Base-by-base conservation (phyloP, 2,797 vertebrate species). In the Salarias fasciatus region DNA sequence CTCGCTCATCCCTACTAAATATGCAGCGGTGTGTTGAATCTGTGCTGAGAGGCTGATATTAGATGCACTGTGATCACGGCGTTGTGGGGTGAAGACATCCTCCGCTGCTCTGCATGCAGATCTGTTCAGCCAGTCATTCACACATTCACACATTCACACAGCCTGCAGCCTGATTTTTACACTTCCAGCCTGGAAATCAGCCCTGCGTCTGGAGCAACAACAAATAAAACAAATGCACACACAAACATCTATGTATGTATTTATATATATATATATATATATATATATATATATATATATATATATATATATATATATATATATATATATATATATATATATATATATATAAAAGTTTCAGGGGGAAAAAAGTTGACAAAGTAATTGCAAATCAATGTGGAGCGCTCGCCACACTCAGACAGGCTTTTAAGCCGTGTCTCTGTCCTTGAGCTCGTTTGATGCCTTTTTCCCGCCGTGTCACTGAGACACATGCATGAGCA, bases 401-500 rank as follows among this genome's bases (percentile, higher is more conserved):
- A 8, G 33, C 49, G 54, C 74, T 84, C 41, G 2, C 49, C 24
- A 45, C 63, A 6, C 73, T 72, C 57, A 6, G 11, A 67, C 49
- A 65, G 67, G 72, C 77, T 84, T 84, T 86, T 62, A 79, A 80
- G 66, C 56, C 57, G 70, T 79, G 74, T 70, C 50, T 53, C 40
- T 10, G 69, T 84, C 78, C 75, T 81, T 81, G 82, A 53, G 73
- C 62, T 66, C 61, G 69, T 77, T 81, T 78, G 68, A 80, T 63
- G 69, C 48, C 47, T 62, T 67, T 24, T 73, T 80, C 49, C 44
- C 47, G 43, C 69, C 72, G 53, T 63, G 63, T 82, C 77, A 77
- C 18, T 51, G 53, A 63, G 57, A 62, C 56, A 29, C 50, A 54
- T 15, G 38, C 18, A 18, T 33, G 41, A 30, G 36, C 44, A 67